A percentile compares a stretch with the other conserved stretches of the same genome.
These are phyloP conservation scores for Illadopsis cleaveri DNA, from an alignment of 2,113 vertebrate species.

Conservation along the genomic window DNA sequence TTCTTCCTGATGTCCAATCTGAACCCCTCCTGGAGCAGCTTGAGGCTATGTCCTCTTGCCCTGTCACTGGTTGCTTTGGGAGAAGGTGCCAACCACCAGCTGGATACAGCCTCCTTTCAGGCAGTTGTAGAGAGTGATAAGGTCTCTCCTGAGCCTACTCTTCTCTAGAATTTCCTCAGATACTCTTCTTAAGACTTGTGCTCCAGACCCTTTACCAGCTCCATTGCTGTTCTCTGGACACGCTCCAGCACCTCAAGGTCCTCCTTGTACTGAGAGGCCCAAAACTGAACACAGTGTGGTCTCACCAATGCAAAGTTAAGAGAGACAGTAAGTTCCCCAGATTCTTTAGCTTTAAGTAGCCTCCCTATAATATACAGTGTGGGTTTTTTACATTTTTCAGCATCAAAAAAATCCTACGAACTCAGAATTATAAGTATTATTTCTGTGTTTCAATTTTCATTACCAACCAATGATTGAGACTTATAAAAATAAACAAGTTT, in stretches of 20 bases:
- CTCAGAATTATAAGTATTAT: neutral
- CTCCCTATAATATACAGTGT: neutral
- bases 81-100: neutral
- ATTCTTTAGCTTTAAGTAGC: neutral
- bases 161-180: neutral
- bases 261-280: neutral
- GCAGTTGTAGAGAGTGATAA: neutral
- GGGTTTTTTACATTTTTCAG: neutral
- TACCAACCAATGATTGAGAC: neutral
- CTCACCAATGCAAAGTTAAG: neutral
- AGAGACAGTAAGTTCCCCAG: neutral
- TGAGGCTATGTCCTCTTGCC: neutral
- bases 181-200: neutral
- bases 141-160: too few relatives aligned
- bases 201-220: neutral
- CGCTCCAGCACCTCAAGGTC: accelerated
- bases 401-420: neutral
- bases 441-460: neutral
- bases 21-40: neutral
- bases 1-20: neutral
- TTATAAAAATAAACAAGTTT: neutral
- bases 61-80: neutral
- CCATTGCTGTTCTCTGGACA: neutral
- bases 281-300: neutral
- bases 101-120: neutral